A percentile compares a stretch with the other conserved stretches of the same genome.
These are phyloP conservation scores for Zosterops borbonicus DNA, from an alignment of 2,113 vertebrate species.

Conservation along the genomic window DNA sequence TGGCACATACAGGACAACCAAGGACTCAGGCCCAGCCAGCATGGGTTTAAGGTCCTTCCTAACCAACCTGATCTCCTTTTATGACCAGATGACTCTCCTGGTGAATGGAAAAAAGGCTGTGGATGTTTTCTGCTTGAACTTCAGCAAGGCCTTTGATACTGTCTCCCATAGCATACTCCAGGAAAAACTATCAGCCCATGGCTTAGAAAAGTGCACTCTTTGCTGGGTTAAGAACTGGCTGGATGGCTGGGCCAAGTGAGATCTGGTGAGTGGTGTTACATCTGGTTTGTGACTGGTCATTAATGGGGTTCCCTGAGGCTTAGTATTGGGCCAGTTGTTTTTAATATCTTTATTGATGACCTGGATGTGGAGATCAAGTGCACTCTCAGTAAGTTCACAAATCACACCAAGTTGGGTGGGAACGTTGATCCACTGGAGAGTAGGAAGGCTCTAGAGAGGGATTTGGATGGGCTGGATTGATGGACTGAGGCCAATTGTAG, in stretches of 20 bases:
- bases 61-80: background rate
- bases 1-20: background rate
- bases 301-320: background rate
- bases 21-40: background rate
- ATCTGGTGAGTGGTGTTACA: background rate
- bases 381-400: background rate
- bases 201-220: background rate
- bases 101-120: background rate
- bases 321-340: background rate
- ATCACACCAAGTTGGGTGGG: background rate
- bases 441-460: background rate
- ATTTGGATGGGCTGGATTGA: background rate
- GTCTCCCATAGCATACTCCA: background rate
- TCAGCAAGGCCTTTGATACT: background rate
- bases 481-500: background rate
- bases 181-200: background rate
- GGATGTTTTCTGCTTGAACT: background rate
- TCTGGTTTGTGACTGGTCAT: background rate
- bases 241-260: background rate
- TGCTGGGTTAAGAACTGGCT: background rate
- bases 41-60: background rate
- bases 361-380: background rate
- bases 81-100: rapidly evolving
- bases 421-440: background rate
- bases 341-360: background rate